Percentiles rank a stretch among this genome's conserved stretches.
phyloP scores from a whole-genome alignment of 2,888 invertebrate genomes.

The Ferrisia virgata region DNA sequence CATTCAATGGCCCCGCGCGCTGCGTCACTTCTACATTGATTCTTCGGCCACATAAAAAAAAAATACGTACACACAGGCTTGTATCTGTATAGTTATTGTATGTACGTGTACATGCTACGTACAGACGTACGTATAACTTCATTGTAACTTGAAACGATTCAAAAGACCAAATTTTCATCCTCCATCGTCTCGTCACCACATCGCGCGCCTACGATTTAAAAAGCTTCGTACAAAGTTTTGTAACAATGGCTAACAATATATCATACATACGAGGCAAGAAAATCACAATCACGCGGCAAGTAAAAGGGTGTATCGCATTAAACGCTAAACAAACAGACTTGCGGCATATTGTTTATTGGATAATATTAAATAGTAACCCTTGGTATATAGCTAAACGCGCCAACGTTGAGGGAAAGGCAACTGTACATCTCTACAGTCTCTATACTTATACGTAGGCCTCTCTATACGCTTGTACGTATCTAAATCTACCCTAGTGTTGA shows the following conservation, averaged over 20 bases:
- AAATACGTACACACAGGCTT: background rate
- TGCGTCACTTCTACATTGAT: background rate
- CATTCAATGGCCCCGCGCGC: background rate
- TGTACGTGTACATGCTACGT: no score
- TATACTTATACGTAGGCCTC: no score
- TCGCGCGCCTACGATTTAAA: background rate
- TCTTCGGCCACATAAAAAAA: no score
- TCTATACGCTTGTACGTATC: slow-evolving; percentile 28
- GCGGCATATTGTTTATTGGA: slow-evolving; percentile 46
- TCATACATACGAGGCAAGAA: slow-evolving; percentile 8
- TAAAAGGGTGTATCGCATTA: slow-evolving; percentile 27
- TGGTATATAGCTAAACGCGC: slow-evolving; percentile 11
- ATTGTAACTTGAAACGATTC: background rate
- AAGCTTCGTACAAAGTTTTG: background rate
- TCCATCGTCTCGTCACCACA: no score
- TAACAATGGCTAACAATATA: background rate
- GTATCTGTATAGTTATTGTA: background rate
- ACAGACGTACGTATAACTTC: background rate
- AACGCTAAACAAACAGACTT: slow-evolving; percentile 42
- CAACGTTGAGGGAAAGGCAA: background rate
- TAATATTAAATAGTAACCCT: slow-evolving; percentile 45
- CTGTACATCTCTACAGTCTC: no score
- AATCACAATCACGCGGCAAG: slow-evolving; percentile 1
- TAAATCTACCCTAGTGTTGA: slow-evolving; percentile 27
- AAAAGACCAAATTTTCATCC: background rate